Percentiles rank a stretch among this genome's conserved stretches.
phyloP scores from a whole-genome alignment of 2,888 invertebrate species.

The Melanostoma scalare region DNA sequence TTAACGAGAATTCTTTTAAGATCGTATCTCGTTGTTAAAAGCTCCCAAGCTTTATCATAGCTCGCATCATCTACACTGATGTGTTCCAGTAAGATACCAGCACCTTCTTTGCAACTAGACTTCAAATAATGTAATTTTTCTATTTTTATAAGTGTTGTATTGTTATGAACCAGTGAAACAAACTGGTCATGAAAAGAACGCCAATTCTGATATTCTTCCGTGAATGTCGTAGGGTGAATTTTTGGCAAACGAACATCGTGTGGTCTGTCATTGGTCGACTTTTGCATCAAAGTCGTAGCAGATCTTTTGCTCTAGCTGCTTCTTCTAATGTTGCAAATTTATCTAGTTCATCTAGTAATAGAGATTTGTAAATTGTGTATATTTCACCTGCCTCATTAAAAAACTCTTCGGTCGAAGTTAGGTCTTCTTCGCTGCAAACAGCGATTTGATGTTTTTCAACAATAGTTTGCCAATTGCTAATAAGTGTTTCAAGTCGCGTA shows the following conservation, averaged over 20 bases:
- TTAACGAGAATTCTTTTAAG: background rate
- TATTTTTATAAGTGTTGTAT: background rate
- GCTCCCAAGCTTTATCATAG: background rate
- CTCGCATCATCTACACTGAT: background rate
- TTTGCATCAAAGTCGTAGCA: background rate
- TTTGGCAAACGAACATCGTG: constrained; percentile 5
- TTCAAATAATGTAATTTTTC: constrained; percentile 3
- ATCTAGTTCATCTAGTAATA: constrained; percentile 5
- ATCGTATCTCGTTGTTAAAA: background rate
- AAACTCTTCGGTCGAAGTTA: background rate
- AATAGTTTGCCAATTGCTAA: background rate
- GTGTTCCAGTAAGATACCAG: background rate
- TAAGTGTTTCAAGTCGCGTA: background rate
- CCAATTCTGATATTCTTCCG: background rate
- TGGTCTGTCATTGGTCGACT: background rate
- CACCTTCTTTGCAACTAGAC: background rate
- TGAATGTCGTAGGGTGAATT: background rate
- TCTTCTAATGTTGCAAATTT: background rate
- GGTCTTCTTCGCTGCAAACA: background rate
- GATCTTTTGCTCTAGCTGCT: constrained; percentile 1
- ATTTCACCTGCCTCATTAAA: background rate
- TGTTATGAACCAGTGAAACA: constrained; percentile 8
- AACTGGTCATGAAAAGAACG: background rate
- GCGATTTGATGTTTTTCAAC: constrained; percentile 1
- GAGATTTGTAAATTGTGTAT: constrained; percentile 3